phyloP scores from a whole-genome alignment of 1,140 invertebrate genomes.

The Habropoda laboriosa region DNA sequence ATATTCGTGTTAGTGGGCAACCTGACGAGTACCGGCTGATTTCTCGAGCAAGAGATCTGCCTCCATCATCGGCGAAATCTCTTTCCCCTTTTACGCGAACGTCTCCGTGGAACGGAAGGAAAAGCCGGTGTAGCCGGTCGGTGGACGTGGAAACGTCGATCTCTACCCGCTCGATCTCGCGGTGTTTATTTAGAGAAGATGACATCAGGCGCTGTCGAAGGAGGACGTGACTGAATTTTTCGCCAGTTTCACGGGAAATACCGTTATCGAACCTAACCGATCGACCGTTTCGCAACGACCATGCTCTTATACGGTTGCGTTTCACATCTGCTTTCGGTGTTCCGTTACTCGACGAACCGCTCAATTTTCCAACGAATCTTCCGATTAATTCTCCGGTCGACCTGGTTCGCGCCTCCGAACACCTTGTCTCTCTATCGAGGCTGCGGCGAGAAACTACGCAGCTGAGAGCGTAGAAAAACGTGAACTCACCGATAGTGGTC shows the following conservation, averaged over 20 bases:
- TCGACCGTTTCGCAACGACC: not conserved
- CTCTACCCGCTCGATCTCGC: not conserved
- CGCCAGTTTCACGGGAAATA: conserved; percentile 17
- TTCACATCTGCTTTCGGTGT: not conserved
- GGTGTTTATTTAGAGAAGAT: conserved; percentile 1
- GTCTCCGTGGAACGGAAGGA: not conserved
- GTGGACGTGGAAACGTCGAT: not conserved
- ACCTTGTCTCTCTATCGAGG: not conserved
- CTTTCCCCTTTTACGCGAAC: conserved; percentile 14
- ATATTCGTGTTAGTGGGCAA: conserved; percentile 32
- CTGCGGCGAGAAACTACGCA: not conserved
- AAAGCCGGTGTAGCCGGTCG: not conserved
- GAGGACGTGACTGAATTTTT: conserved; percentile 34
- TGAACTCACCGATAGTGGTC: conserved; percentile 41
- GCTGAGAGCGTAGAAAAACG: not conserved
- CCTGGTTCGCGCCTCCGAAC: not conserved
- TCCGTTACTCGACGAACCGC: conserved; percentile 5
- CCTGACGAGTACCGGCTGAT: not conserved
- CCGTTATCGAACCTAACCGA: conserved; percentile 22
- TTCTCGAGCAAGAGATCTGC: conserved; percentile 21
- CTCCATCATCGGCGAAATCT: conserved; percentile 18
- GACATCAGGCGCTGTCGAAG: conserved; percentile 3
- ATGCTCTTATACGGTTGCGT: not conserved
- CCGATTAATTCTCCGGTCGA: not conserved
- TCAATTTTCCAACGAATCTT: not conserved